Conservation (phyloP, 2,113 vertebrate species). For the Saimiri boliviensis region DNA sequence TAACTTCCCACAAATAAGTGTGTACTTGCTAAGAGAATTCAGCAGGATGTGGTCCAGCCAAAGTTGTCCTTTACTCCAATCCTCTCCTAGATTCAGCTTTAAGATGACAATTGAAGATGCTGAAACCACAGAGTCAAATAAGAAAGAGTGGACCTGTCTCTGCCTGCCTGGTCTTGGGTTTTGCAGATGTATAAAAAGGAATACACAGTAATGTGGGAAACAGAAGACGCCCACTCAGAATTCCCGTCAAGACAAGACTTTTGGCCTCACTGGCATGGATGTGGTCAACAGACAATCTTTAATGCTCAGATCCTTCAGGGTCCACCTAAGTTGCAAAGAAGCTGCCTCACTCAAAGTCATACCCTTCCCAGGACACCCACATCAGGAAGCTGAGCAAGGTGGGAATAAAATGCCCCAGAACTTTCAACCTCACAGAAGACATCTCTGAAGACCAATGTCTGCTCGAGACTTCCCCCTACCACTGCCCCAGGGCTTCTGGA, state of each 20-base stretch:
- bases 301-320: neutral
- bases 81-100: neutral
- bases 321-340: neutral
- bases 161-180: neutral
- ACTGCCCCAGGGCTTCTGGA: neutral
- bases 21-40: neutral
- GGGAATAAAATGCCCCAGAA: neutral
- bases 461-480: neutral
- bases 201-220: neutral
- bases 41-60: no score
- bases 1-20: neutral
- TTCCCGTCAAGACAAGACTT: neutral
- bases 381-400: neutral
- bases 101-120: neutral
- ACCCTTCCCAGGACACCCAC: neutral
- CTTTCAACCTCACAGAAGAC: neutral
- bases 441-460: fast-evolving
- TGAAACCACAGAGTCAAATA: neutral
- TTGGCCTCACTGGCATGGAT: neutral
- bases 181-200: neutral
- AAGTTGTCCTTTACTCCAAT: neutral
- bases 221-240: neutral
- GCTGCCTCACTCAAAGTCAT: neutral
- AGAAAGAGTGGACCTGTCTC: neutral
- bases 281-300: neutral